These are phyloP conservation scores for Gryon sp. DNA, from an alignment of 1,140 invertebrate genomes.

Conservation along the genomic window DNA sequence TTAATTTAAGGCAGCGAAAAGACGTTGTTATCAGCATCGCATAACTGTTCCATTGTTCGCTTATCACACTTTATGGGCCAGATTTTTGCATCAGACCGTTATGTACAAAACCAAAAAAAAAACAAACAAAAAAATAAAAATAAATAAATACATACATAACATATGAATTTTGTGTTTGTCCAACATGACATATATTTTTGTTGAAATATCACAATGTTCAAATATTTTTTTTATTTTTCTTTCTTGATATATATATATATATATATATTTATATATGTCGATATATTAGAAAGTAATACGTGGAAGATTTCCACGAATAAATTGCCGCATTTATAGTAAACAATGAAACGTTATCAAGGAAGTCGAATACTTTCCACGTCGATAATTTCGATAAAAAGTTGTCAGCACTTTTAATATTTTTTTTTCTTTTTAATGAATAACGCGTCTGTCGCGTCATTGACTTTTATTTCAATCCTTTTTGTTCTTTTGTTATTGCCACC, in stretches of 20 bases:
- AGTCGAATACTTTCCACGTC: conserved; percentile 45
- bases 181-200: too few species aligned
- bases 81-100: too few species aligned
- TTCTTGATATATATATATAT: too few species aligned
- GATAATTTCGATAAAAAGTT: conserved; percentile 49
- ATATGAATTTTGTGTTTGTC: too few species aligned
- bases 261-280: too few species aligned
- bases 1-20: too few species aligned
- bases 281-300: conserved; percentile 20
- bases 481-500: too few species aligned
- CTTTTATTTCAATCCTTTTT: neutral
- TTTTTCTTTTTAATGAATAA: conserved; percentile 47
- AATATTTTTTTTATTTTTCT: too few species aligned
- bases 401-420: conserved; percentile 32
- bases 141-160: too few species aligned
- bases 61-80: conserved; percentile 18
- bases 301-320: conserved; percentile 39
- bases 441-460: neutral
- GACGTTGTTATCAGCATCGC: too few species aligned
- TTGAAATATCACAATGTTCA: too few species aligned
- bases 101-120: conserved; percentile 15
- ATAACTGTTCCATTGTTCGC: conserved; percentile 10
- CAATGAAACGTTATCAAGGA: conserved; percentile 46
- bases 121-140: conserved; percentile 6
- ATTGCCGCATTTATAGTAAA: conserved; percentile 44